These are phyloP conservation scores for Caloenas nicobarica DNA, from an alignment of 2,113 vertebrate genomes.

Conservation along the genomic window DNA sequence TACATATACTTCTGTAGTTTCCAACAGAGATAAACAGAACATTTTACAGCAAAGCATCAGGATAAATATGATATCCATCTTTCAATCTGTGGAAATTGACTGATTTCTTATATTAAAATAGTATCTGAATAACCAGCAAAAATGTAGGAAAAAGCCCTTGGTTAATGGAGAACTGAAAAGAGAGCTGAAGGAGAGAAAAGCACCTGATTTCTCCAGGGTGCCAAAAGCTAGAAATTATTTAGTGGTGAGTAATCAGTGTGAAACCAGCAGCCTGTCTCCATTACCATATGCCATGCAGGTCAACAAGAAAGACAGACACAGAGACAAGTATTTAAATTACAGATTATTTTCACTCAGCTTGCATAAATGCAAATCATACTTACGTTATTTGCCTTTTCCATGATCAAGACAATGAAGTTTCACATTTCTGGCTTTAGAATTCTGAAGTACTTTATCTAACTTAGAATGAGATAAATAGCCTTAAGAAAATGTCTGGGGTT, in stretches of 20 bases:
- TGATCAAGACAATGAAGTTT: neutral
- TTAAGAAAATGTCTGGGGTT: rapidly evolving
- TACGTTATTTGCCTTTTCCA: neutral
- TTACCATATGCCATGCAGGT: neutral
- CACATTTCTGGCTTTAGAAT: neutral
- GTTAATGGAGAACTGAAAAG: neutral
- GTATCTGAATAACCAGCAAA: neutral
- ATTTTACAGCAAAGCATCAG: neutral
- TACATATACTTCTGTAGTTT: neutral
- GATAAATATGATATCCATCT: neutral
- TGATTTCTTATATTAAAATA: neutral
- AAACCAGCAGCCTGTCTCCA: neutral
- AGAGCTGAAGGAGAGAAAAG: neutral
- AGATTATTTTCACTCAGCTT: neutral
- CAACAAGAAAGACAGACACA: neutral
- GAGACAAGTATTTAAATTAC: neutral
- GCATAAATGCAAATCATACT: neutral
- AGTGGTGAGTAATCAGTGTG: neutral
- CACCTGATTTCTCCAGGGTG: neutral
- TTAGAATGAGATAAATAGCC: neutral
- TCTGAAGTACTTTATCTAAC: neutral
- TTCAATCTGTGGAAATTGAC: neutral
- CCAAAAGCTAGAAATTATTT: neutral
- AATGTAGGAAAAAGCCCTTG: neutral
- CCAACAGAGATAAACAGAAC: neutral